phyloP scores from a whole-genome alignment of 1,140 invertebrate genomes.

The Drosophila lini region DNA sequence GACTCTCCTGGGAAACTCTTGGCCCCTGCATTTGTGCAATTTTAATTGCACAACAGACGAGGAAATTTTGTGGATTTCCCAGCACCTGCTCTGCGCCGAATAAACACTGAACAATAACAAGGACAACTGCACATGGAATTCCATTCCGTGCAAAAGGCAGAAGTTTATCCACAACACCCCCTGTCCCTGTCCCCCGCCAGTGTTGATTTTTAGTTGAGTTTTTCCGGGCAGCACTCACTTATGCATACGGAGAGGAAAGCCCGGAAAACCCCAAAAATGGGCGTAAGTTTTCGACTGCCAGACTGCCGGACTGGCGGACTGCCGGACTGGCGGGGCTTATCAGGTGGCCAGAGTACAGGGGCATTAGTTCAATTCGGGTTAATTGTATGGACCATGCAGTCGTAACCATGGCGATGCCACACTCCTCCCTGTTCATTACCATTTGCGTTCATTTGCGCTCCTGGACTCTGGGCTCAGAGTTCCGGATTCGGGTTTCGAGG shows the following conservation, averaged over 20 bases:
- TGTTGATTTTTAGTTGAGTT: slow-evolving; percentile 49
- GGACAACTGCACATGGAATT: slow-evolving; percentile 51
- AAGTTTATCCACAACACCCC: slow-evolving; percentile 42
- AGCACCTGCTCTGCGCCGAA: slow-evolving; percentile 19
- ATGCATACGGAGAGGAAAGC: slow-evolving; percentile 17
- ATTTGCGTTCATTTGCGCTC: slow-evolving; percentile 40
- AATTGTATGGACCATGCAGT: slow-evolving; percentile 47
- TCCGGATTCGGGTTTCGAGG: slow-evolving; percentile 10
- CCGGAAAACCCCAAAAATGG: slow-evolving; percentile 15
- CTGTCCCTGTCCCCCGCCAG: not conserved
- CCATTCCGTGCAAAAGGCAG: slow-evolving; percentile 40
- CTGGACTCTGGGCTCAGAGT: slow-evolving; percentile 2
- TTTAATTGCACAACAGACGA: slow-evolving; percentile 68
- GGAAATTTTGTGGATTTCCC: slow-evolving; percentile 40
- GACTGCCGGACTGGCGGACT: not conserved
- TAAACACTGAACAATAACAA: slow-evolving; percentile 50
- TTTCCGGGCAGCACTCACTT: slow-evolving; percentile 32
- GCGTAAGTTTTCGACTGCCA: not conserved
- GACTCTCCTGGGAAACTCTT: slow-evolving; percentile 32
- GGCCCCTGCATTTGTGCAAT: slow-evolving; percentile 53
- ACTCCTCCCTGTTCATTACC: slow-evolving; percentile 37
- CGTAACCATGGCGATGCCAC: slow-evolving; percentile 27
- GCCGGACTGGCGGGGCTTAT: slow-evolving; percentile 14
- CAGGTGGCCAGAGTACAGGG: slow-evolving; percentile 27
- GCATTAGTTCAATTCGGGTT: slow-evolving; percentile 53